phyloP scores from a whole-genome alignment of 2,888 invertebrate genomes.

The Boloria euphrosyne region DNA sequence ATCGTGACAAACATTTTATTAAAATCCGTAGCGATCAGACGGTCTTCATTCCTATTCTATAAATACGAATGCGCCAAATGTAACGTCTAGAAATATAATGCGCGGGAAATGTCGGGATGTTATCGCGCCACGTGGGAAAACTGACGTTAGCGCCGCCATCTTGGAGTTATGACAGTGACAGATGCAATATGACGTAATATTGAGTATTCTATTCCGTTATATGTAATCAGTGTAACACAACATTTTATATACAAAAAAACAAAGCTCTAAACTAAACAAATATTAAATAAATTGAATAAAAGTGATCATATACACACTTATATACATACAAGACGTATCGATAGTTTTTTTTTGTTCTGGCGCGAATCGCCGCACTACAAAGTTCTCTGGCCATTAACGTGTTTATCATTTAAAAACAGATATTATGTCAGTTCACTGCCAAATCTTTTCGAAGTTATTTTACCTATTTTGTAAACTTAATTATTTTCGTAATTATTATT shows the following conservation, averaged over 20 bases:
- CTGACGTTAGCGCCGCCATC: slow-evolving; percentile 48
- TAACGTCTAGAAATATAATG: slow-evolving; percentile 67
- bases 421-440: slow-evolving; percentile 33
- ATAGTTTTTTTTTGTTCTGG: no score
- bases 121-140: slow-evolving; percentile 52
- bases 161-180: slow-evolving; percentile 36
- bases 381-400: slow-evolving; percentile 4
- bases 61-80: slow-evolving; percentile 55
- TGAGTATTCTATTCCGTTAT: no score
- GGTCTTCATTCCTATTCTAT: slow-evolving; percentile 34
- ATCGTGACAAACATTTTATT: slow-evolving; percentile 9
- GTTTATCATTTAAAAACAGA: slow-evolving; percentile 20
- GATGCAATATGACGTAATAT: background rate
- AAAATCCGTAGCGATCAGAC: slow-evolving; percentile 23
- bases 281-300: no score
- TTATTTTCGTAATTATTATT: slow-evolving; percentile 20
- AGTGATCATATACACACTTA: no score
- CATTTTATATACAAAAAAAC: background rate
- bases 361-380: background rate
- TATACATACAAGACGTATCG: no score
- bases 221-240: no score
- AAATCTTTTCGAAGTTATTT: slow-evolving; percentile 40
- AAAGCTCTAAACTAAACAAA: no score
- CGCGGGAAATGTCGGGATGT: slow-evolving; percentile 52
- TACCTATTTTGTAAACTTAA: slow-evolving; percentile 30